A percentile compares a stretch with the other conserved stretches of the same genome.
Conservation (phyloP, 2,113 vertebrate genomes). For the Corydoras sp. region DNA sequence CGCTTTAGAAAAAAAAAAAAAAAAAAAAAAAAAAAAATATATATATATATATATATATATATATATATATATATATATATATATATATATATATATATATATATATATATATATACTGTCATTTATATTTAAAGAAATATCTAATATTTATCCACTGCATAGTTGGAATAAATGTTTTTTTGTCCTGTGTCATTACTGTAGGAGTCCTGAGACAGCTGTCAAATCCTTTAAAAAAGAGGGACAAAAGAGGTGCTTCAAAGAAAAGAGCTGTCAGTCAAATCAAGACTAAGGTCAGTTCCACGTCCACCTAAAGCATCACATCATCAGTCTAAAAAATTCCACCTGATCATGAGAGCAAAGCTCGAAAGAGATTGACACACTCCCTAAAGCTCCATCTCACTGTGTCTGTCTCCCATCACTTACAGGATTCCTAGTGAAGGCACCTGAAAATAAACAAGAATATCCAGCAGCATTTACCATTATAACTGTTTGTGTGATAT, state of each 20-base stretch:
- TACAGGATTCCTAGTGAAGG: no score
- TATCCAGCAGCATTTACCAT: no score
- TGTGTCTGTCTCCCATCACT: no score
- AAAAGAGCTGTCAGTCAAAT: conserved; percentile 35
- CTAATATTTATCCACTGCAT: neutral
- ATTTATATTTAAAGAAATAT: neutral
- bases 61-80: neutral
- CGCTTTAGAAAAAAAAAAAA: no score
- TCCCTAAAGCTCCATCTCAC: no score
- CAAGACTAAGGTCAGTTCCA: conserved; percentile 38
- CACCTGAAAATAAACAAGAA: no score
- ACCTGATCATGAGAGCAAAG: neutral
- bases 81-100: neutral
- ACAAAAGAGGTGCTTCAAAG: conserved; percentile 35
- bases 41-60: neutral
- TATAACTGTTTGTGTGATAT: no score
- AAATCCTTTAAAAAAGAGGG: conserved; percentile 45
- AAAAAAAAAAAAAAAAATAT: no score
- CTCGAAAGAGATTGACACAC: neutral
- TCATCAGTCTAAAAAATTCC: conserved; percentile 21
- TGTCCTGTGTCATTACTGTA: conserved; percentile 28
- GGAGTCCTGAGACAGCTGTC: conserved; percentile 58
- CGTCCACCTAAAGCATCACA: conserved; percentile 28
- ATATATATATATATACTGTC: neutral
- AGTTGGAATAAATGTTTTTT: neutral